These are phyloP conservation scores for Drosophila punjabiensis DNA, from an alignment of 1,140 invertebrate genomes.

Conservation along the genomic window DNA sequence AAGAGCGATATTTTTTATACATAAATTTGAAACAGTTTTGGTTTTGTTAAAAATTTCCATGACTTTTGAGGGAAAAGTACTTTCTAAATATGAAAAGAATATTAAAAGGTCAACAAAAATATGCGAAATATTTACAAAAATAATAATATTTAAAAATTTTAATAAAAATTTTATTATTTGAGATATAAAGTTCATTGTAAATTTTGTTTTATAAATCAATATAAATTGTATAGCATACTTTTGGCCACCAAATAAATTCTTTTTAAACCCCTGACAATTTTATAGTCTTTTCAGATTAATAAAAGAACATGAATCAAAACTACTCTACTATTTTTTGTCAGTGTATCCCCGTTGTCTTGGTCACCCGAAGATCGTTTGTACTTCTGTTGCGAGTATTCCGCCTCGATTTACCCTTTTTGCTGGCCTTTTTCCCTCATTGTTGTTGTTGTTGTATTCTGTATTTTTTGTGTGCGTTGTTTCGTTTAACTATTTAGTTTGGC, in stretches of 20 bases:
- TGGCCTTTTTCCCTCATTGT: conserved; percentile 9
- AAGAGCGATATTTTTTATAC: too few relatives aligned
- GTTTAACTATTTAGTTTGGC: conserved; percentile 84
- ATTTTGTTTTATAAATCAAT: too few relatives aligned
- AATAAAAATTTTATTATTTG: too few relatives aligned
- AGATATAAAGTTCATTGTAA: too few relatives aligned
- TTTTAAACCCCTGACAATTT: neutral
- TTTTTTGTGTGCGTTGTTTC: conserved; percentile 48
- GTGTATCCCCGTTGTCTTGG: conserved; percentile 17
- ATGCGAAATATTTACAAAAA: too few relatives aligned
- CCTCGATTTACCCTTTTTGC: conserved; percentile 39
- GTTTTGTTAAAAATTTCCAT: too few relatives aligned
- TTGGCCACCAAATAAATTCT: neutral
- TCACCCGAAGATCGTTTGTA: conserved; percentile 18
- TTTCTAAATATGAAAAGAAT: too few relatives aligned
- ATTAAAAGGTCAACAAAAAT: too few relatives aligned
- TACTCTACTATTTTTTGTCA: neutral
- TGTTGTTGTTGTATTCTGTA: conserved; percentile 3
- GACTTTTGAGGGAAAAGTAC: too few relatives aligned
- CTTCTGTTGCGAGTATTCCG: conserved; percentile 3
- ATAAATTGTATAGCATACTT: too few relatives aligned
- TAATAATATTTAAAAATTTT: too few relatives aligned
- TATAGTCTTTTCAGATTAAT: neutral
- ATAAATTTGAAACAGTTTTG: too few relatives aligned
- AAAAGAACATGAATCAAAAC: neutral